Evolutionary conservation across 2,888 invertebrate species (phyloP).

Genomic region (Abscondita cerata): DNA sequence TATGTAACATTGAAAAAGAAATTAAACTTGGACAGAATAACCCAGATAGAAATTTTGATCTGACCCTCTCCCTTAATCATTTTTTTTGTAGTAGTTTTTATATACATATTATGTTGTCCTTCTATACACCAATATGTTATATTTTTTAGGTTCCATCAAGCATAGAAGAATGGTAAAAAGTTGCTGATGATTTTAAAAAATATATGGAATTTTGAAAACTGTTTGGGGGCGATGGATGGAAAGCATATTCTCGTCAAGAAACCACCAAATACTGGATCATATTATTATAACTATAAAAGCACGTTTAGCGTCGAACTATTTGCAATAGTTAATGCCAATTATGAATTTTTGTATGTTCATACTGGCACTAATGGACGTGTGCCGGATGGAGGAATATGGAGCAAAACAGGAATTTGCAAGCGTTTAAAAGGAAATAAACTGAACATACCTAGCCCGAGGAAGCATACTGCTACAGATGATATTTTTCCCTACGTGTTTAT

Average conservation of each 20-base stretch:
- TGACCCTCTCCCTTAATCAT: background rate
- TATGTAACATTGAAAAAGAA: too few relatives aligned
- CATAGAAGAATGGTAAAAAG: background rate
- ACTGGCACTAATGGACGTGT: too few relatives aligned
- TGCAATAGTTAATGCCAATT: too few relatives aligned
- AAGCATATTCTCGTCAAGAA: background rate
- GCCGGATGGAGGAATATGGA: background rate
- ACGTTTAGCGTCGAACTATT: background rate
- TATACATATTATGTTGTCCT: too few relatives aligned
- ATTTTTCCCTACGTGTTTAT: background rate
- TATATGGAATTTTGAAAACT: background rate
- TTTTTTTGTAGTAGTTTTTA: background rate
- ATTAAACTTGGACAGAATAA: too few relatives aligned
- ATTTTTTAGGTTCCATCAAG: background rate
- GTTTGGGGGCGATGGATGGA: too few relatives aligned
- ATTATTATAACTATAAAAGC: background rate
- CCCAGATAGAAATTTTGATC: too few relatives aligned
- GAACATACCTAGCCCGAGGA: background rate
- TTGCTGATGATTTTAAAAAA: background rate
- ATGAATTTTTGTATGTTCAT: too few relatives aligned
- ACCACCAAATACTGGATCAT: background rate
- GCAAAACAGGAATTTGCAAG: background rate
- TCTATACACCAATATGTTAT: background rate
- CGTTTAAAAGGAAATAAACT: background rate
- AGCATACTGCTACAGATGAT: background rate